Base-by-base conservation (phyloP, 2,113 vertebrate species). In the Equus quagga region DNA sequence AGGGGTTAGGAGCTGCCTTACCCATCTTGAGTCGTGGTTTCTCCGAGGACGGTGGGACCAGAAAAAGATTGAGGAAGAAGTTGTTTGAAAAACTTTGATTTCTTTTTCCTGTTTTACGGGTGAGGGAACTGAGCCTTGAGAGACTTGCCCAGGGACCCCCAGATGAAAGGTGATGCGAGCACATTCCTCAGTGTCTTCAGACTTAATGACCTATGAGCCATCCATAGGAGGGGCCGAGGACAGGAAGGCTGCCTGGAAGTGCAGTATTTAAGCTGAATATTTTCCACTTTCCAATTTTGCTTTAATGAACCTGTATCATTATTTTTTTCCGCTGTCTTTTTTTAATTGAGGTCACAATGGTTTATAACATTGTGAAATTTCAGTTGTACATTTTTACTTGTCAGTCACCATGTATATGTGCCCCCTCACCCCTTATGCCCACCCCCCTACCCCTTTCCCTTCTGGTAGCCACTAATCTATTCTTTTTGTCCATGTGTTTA, bases 181-280 rank as follows among this genome's bases (percentile, higher is more conserved):
- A 49, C 28, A 41, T 17, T 70, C n/a, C 18, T 89, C 41, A 21
- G 31, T 28, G 4, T 76, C 78, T 46, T 87, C 51, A 78, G 33
- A 58, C 58, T 75, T 82, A 19, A 41, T 62, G 14, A 41, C 33
- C 82, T 89, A 24, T 84, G 18, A 36, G 31, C n/a, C 72, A 51
- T 36, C 82, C 44, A 2, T 13, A 15, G 8, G 8, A 60, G 31
- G 41, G 6, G 33, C 21, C 28, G 24, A 46, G 15, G 58, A 76
- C 33, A 79, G 0, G 5, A 72, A 96, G 19, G 8, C 49, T 70
- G 24, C 64, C 85, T 31, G 12, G 11, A 78, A 51, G 49, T 60
- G n/a, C n/a, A 70, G 19, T 8, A 21, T 83, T 88, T 83, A 89
- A 86, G 41, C 41, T 76, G 41, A 96, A 85, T 73, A 73, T 93